Evolutionary conservation across 2,888 invertebrate species (phyloP), one percentile per base, ranked within the genome.

Genomic region (Clistopyga incitator): DNA sequence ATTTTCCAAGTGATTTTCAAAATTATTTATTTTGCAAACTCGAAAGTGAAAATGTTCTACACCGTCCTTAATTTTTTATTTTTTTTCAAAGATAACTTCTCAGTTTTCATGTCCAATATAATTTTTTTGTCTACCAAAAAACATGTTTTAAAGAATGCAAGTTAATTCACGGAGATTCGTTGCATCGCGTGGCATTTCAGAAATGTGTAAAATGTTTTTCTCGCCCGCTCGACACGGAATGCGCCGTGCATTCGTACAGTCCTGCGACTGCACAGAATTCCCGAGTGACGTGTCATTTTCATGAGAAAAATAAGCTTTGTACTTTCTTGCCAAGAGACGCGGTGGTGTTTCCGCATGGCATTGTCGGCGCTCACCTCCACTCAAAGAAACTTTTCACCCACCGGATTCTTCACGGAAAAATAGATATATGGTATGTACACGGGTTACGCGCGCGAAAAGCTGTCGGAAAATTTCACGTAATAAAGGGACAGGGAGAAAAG

Each of bases 301-400:
- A n/a, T 8, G 61, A 61, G n/a, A 13, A 38, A 59, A 47, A 50
- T 25, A 29, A 59, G 61, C 47, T 61, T 61, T 23, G 47, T 59
- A 59, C 29, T 50, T 67, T 67, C n/a, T 25, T 59, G 45, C 13
- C 25, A 45, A 45, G 54, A 38, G 34, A 38, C 13, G 38, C 10
- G 38, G 20, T 64, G 3, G 38, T 38, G 34, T 64, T 64, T 38
- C 11, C 38, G 38, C 38, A 11, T 11, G 29, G 20, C 59, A 70
- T 78, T 67, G 54, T 77, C 61, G 75, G 13, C 45, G 45, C 13
- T 70, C n/a, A 3, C 38, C 25, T 45, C 52, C 8, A 18, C 34
- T 54, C 64, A n/a, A 64, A 71, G 70, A 64, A 70, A 71, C 78
- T 78, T 78, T 71, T 42, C 29, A 42, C 42, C 71, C 25, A 3